These are phyloP conservation scores for Euzetes globulus DNA, from an alignment of 2,888 invertebrate species.

Conservation along the genomic window DNA sequence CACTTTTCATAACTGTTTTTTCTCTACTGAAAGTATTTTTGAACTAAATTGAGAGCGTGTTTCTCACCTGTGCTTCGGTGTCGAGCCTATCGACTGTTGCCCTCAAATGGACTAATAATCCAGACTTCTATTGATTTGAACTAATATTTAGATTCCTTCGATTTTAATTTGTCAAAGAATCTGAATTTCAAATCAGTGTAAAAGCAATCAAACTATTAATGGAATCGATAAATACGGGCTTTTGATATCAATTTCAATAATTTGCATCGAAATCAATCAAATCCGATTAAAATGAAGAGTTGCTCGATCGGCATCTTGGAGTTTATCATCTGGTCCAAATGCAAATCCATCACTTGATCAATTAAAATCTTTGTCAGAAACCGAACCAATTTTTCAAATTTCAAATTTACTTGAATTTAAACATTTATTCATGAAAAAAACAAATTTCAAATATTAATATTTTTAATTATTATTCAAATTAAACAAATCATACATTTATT, in stretches of 20 bases:
- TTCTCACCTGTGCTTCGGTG: background rate
- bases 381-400: too few relatives aligned
- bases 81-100: slow-evolving; percentile 1
- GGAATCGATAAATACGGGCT: too few relatives aligned
- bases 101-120: background rate
- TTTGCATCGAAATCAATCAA: too few relatives aligned
- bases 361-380: too few relatives aligned
- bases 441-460: too few relatives aligned
- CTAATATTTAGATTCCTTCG: background rate
- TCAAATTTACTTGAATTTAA: too few relatives aligned
- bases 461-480: background rate
- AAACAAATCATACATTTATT: background rate
- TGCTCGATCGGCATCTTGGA: too few relatives aligned
- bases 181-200: background rate
- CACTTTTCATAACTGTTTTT: background rate
- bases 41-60: background rate
- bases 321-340: too few relatives aligned
- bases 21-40: background rate
- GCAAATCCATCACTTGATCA: too few relatives aligned
- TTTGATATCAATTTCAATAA: too few relatives aligned
- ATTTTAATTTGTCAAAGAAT: background rate
- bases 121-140: background rate
- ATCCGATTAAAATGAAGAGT: too few relatives aligned
- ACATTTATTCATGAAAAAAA: too few relatives aligned
- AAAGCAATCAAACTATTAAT: background rate